These are phyloP conservation scores for Xyliphius kryptos DNA, from an alignment of 2,113 vertebrate species.

Conservation along the genomic window DNA sequence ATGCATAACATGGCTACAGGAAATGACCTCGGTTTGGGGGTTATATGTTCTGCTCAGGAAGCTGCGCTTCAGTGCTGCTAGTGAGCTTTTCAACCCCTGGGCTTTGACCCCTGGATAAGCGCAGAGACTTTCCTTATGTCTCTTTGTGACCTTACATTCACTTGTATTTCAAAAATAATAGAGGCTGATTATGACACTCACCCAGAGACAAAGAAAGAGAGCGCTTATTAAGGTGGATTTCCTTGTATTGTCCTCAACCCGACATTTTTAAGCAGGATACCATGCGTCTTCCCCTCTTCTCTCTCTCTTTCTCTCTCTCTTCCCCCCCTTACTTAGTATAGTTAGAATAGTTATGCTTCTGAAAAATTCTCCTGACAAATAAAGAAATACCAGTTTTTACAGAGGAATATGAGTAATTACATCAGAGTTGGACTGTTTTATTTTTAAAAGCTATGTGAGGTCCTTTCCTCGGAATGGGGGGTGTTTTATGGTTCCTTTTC, in stretches of 20 bases:
- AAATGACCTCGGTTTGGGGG: slow-evolving; percentile 35
- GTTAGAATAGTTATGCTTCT: slow-evolving; percentile 4
- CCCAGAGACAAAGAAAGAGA: too few species aligned
- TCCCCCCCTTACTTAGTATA: too few species aligned
- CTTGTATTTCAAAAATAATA: slow-evolving; percentile 20
- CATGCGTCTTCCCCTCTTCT: slow-evolving; percentile 1
- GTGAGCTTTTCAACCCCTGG: slow-evolving; percentile 17
- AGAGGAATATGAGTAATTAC: too few species aligned
- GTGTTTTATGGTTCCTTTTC: too few species aligned
- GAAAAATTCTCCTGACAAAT: neutral
- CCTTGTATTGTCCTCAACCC: slow-evolving; percentile 34
- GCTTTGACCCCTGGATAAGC: neutral
- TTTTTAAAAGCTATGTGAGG: too few species aligned
- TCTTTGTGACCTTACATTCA: slow-evolving; percentile 9
- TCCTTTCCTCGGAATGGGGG: too few species aligned
- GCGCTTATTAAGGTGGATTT: slow-evolving; percentile 19
- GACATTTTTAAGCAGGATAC: slow-evolving; percentile 17
- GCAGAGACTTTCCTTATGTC: slow-evolving; percentile 2
- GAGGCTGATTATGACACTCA: slow-evolving; percentile 14
- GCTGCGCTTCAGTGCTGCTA: slow-evolving; percentile 19
- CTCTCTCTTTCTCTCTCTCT: too few species aligned
- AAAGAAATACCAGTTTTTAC: slow-evolving; percentile 6
- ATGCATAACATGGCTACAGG: slow-evolving; percentile 32
- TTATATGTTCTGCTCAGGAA: slow-evolving; percentile 34
- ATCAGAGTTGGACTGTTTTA: too few species aligned